Evolutionary conservation across 1,140 invertebrate genomes (phyloP).

Genomic region (Sweltsa coloradensis): DNA sequence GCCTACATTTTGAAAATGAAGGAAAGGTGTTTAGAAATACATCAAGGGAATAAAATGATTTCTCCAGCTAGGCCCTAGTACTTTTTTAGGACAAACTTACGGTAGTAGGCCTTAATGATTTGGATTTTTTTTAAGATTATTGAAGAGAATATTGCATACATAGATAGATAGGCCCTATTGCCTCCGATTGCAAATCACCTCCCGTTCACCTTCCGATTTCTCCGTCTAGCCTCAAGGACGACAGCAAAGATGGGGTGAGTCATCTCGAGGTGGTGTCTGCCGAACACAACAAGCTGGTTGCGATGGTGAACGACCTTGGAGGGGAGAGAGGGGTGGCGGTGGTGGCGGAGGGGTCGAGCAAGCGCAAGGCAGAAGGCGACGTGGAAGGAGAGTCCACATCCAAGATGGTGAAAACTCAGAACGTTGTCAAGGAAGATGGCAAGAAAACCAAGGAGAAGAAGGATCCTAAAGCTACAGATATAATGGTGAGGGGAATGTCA

Average conservation of each 20-base stretch:
- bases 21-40: too few relatives aligned
- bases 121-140: too few relatives aligned
- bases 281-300: constrained; percentile 55
- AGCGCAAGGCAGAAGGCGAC: constrained; percentile 14
- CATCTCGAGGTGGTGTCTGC: constrained; percentile 51
- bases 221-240: constrained; percentile 50
- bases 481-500: constrained; percentile 46
- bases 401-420: constrained; percentile 27
- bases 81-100: too few relatives aligned
- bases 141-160: too few relatives aligned
- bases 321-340: constrained; percentile 26
- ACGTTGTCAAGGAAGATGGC: constrained; percentile 15
- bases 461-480: constrained; percentile 43
- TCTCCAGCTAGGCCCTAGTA: too few relatives aligned
- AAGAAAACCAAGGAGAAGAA: constrained; percentile 29
- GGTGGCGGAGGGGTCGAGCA: constrained; percentile 6
- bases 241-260: constrained; percentile 40
- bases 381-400: constrained; percentile 25
- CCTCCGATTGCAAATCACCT: too few relatives aligned
- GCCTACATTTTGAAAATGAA: too few relatives aligned
- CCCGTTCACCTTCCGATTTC: too few relatives aligned
- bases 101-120: too few relatives aligned
- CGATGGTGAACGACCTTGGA: constrained; percentile 45
- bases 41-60: too few relatives aligned
- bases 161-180: too few relatives aligned